Percentiles rank a stretch among this genome's conserved stretches.
These are phyloP conservation scores for Megathymus violae DNA, from an alignment of 1,140 invertebrate species.

Conservation along the genomic window DNA sequence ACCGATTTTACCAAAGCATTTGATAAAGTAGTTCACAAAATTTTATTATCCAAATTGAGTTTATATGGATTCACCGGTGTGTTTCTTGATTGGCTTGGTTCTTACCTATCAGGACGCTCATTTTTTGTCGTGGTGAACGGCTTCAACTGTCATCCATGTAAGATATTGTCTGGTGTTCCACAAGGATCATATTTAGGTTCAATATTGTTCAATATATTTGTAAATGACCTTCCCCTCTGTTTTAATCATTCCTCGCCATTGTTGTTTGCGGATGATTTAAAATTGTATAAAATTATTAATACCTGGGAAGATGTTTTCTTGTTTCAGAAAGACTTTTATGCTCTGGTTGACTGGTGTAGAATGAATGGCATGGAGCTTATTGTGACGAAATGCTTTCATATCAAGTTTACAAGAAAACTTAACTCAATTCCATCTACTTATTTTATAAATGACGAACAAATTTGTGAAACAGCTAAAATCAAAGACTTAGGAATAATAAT, in stretches of 20 bases:
- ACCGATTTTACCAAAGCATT: conserved; percentile 37
- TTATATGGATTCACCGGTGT: conserved; percentile 25
- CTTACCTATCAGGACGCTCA: conserved; percentile 26
- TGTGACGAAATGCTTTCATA: conserved; percentile 20
- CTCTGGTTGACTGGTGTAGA: conserved; percentile 2
- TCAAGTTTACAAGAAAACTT: conserved; percentile 10
- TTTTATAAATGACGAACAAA: conserved; percentile 6
- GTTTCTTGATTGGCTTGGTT: conserved; percentile 13
- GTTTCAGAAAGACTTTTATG: conserved; percentile 13
- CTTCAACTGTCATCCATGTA: conserved; percentile 2
- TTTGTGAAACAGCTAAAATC: not conserved
- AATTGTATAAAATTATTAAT: conserved; percentile 14
- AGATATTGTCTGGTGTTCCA: conserved; percentile 17
- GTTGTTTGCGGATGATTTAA: conserved; percentile 19
- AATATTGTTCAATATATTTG: conserved; percentile 25
- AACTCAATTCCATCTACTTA: not conserved
- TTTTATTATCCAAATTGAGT: conserved; percentile 24
- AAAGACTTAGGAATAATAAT: conserved; percentile 7
- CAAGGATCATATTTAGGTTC: conserved; percentile 31
- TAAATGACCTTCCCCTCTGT: conserved; percentile 9
- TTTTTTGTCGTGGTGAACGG: conserved; percentile 34
- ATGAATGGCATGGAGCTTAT: conserved; percentile 22
- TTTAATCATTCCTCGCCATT: not conserved
- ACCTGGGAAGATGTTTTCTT: conserved; percentile 1
- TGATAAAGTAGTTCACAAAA: conserved; percentile 21